These are phyloP conservation scores for Petrosia ficiformis DNA, from an alignment of 37 sponge, comb jelly and placozoan species.

Conservation along the genomic window DNA sequence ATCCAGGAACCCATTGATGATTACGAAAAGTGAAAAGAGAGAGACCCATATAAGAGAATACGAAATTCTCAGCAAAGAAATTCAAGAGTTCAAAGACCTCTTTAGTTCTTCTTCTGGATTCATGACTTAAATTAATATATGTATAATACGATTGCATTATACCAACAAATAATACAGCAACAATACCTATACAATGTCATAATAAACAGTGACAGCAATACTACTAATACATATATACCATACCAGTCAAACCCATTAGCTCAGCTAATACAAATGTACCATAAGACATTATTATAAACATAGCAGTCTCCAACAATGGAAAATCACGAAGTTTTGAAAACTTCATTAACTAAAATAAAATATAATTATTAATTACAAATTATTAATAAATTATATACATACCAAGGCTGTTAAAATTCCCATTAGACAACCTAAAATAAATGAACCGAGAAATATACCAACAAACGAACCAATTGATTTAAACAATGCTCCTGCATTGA, in stretches of 20 bases:
- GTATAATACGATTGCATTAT: slow-evolving; percentile 97
- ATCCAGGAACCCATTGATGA: slow-evolving; percentile 91
- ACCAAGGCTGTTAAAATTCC: slow-evolving; percentile 82
- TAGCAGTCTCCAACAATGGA: slow-evolving; percentile 87
- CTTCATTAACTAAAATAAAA: slow-evolving; percentile 66
- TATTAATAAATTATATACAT: slow-evolving; percentile 10
- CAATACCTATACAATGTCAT: slow-evolving; percentile 77
- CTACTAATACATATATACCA: not conserved
- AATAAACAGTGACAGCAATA: not conserved
- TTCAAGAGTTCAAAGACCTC: slow-evolving; percentile 91
- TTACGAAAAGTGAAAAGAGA: slow-evolving; percentile 83
- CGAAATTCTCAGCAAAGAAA: slow-evolving; percentile 95
- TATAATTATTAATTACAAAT: not conserved
- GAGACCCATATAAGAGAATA: slow-evolving; percentile 97
- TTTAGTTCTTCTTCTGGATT: slow-evolving; percentile 77
- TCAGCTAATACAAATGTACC: slow-evolving; percentile 88
- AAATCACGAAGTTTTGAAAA: slow-evolving; percentile 80
- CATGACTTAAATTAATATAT: slow-evolving; percentile 84
- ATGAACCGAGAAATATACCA: slow-evolving; percentile 95
- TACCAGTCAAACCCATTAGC: slow-evolving; percentile 81
- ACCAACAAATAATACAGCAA: slow-evolving; percentile 95
- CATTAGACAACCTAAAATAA: slow-evolving; percentile 74
- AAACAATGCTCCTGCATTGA: slow-evolving; percentile 22
- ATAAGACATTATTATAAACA: slow-evolving; percentile 90
- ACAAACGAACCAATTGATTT: slow-evolving; percentile 62